Evolutionary conservation across 2,797 vertebrate species (phyloP).

Genomic region (Forpus xanthops): DNA sequence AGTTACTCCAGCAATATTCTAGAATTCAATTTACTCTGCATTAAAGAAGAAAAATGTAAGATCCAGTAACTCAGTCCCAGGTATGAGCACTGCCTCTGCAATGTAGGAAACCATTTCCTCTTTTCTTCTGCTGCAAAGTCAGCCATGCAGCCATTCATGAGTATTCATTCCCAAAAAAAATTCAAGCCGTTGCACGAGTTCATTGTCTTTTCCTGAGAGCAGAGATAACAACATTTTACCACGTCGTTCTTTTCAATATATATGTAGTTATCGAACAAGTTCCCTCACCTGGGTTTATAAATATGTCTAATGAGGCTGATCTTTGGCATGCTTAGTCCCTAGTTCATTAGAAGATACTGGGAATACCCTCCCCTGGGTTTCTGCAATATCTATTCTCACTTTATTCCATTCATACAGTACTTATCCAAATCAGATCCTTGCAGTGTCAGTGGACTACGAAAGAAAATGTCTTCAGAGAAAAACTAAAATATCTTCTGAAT

Average conservation of each 20-base stretch:
- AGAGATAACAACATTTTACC: neutral
- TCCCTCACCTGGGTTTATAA: neutral
- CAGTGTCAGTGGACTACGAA: neutral
- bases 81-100: neutral
- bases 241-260: neutral
- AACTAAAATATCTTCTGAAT: neutral
- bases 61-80: neutral
- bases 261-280: neutral
- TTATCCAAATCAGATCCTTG: neutral
- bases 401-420: neutral
- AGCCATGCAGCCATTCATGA: neutral
- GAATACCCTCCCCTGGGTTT: neutral
- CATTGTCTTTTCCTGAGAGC: neutral
- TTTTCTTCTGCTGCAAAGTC: neutral
- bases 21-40: neutral
- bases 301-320: neutral
- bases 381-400: neutral
- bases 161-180: neutral
- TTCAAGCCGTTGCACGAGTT: neutral
- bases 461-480: neutral
- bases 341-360: neutral
- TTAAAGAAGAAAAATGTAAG: neutral
- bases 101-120: neutral
- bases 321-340: neutral
- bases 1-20: neutral